Conservation (phyloP, 2,888 invertebrate genomes). For the Lamellibrachia columna region DNA sequence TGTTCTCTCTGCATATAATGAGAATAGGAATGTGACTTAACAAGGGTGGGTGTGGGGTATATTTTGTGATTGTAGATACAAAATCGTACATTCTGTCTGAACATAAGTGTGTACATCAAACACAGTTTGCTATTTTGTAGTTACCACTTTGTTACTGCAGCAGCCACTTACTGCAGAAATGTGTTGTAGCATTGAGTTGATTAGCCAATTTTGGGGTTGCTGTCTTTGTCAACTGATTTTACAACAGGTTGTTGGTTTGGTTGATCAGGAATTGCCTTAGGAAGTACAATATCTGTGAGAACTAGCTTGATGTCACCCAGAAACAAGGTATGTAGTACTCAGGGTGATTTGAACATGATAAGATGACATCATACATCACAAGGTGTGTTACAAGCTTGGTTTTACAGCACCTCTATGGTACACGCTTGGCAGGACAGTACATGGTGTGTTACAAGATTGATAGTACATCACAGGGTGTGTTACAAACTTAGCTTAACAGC, state of each 20-base stretch:
- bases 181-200: neutral
- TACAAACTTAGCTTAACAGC: neutral
- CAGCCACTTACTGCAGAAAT: neutral
- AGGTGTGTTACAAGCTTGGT: neutral
- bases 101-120: neutral
- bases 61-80: neutral
- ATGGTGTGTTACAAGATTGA: neutral
- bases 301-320: neutral
- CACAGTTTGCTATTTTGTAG: neutral
- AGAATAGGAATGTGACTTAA: no score
- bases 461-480: neutral
- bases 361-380: neutral
- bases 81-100: neutral
- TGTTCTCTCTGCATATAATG: neutral
- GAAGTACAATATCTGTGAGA: neutral
- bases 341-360: neutral
- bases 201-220: neutral
- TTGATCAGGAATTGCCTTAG: neutral
- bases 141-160: neutral
- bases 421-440: no score
- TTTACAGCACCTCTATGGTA: no score
- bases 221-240: neutral
- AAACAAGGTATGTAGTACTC: neutral
- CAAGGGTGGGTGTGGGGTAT: no score
- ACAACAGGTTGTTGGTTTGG: neutral